These are phyloP conservation scores for Troides aeacus DNA, from an alignment of 2,888 invertebrate species.

Conservation along the genomic window DNA sequence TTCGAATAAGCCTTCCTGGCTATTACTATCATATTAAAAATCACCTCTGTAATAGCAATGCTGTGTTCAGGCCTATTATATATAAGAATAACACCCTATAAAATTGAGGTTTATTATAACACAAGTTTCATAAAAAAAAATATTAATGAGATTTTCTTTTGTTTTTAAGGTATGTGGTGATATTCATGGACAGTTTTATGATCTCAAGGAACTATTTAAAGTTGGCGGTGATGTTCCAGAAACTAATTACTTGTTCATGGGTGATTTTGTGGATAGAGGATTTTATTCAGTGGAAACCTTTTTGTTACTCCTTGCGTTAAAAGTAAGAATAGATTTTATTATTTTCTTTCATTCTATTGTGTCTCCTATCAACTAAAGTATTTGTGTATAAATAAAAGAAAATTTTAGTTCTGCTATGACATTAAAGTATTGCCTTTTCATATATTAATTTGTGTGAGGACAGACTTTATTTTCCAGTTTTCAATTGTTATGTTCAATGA, in stretches of 20 bases:
- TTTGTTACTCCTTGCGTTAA: slow-evolving; percentile 95
- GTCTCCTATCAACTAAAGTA: neutral
- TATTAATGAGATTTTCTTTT: slow-evolving; percentile 6
- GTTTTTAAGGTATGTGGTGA: slow-evolving; percentile 95
- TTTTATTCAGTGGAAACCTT: slow-evolving; percentile 99
- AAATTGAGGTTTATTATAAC: neutral
- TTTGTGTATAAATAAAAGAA: neutral
- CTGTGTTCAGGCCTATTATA: too few relatives aligned
- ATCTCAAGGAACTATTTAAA: slow-evolving; percentile 97
- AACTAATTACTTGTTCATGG: slow-evolving; percentile 99
- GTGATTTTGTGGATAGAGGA: slow-evolving; percentile 99
- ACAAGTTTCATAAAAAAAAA: neutral
- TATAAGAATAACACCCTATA: too few relatives aligned
- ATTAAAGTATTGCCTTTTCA: too few relatives aligned
- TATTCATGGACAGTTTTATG: slow-evolving; percentile 99
- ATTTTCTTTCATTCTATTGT: neutral
- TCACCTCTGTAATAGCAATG: too few relatives aligned
- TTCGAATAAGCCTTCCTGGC: too few relatives aligned
- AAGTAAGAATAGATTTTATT: slow-evolving; percentile 81
- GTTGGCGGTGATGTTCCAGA: slow-evolving; percentile 99
- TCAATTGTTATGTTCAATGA: too few relatives aligned
- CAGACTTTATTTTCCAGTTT: too few relatives aligned
- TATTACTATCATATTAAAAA: too few relatives aligned
- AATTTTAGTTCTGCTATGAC: too few relatives aligned
- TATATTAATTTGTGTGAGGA: too few relatives aligned